Conservation (phyloP, 2,113 vertebrate species). For the Cynopterus brachyotis region DNA sequence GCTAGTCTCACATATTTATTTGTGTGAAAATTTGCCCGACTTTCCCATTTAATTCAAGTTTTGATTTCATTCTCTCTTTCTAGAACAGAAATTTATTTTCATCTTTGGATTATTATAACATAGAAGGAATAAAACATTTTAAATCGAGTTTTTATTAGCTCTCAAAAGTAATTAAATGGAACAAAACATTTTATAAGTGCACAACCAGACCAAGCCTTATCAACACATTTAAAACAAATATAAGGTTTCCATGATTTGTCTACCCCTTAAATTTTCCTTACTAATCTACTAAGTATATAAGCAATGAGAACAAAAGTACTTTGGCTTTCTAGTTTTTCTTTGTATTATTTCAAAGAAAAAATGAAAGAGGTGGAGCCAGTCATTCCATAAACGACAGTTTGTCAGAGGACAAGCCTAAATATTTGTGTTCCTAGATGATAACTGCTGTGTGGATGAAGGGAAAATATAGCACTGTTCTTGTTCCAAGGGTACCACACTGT, state of each 20-base stretch:
- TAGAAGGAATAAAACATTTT: neutral
- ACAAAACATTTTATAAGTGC: neutral
- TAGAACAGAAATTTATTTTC: conserved; percentile 17
- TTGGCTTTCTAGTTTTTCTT: neutral
- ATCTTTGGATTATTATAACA: neutral
- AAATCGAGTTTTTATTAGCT: neutral
- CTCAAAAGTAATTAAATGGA: neutral
- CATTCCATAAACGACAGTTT: neutral
- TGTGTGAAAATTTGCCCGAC: neutral
- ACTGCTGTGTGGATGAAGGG: neutral
- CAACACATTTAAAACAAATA: neutral
- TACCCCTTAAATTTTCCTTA: neutral
- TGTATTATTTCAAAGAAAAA: neutral
- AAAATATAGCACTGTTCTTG: neutral
- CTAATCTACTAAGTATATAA: neutral
- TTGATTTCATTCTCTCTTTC: conserved; percentile 1
- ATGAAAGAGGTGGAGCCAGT: neutral
- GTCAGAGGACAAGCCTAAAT: neutral
- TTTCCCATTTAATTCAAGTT: conserved; percentile 9
- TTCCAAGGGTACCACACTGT: neutral
- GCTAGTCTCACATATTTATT: conserved; percentile 7
- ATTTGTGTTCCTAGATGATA: neutral
- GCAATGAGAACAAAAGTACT: neutral
- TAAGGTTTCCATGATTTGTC: neutral
- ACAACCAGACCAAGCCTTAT: neutral